Conservation (phyloP, 2,113 vertebrate genomes). For the Syngnathus scovelli region DNA sequence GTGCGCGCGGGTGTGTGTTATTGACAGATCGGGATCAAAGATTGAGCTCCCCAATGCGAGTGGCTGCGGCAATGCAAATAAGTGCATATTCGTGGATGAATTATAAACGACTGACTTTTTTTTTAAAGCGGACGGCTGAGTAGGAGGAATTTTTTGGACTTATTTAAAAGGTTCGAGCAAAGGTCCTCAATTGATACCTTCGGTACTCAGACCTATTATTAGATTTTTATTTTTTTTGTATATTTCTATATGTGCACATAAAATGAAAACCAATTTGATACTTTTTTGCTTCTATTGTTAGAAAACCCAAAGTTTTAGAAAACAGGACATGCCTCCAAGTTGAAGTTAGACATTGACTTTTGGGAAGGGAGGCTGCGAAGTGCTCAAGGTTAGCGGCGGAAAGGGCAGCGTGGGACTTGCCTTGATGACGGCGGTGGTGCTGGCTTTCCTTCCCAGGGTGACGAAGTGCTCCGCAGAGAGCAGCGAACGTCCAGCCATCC, state of each 20-base stretch:
- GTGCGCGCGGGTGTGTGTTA: slow-evolving; percentile 23
- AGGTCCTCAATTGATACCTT: not conserved
- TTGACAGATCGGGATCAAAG: slow-evolving; percentile 37
- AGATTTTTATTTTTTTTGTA: not conserved
- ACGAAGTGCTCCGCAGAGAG: slow-evolving; percentile 55
- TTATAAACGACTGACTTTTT: slow-evolving; percentile 12
- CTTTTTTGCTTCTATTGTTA: no score
- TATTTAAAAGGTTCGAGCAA: not conserved
- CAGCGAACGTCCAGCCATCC: slow-evolving; percentile 56
- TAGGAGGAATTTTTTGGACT: not conserved
- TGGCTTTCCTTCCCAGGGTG: slow-evolving; percentile 65
- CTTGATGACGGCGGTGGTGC: slow-evolving; percentile 68
- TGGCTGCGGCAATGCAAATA: slow-evolving; percentile 54
- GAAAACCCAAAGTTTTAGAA: not conserved
- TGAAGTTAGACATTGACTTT: slow-evolving; percentile 51
- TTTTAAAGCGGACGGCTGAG: slow-evolving; percentile 7
- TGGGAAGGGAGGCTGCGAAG: slow-evolving; percentile 46
- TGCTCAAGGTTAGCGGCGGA: slow-evolving; percentile 55
- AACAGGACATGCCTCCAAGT: slow-evolving; percentile 35
- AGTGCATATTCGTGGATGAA: slow-evolving; percentile 45
- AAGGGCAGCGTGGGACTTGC: slow-evolving; percentile 64
- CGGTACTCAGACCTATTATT: not conserved
- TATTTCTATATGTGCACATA: no score
- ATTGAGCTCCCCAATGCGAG: slow-evolving; percentile 31
- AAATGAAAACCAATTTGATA: no score